Evolutionary conservation across 1,140 invertebrate species (phyloP).

Genomic region (Heterodera schachtii): DNA sequence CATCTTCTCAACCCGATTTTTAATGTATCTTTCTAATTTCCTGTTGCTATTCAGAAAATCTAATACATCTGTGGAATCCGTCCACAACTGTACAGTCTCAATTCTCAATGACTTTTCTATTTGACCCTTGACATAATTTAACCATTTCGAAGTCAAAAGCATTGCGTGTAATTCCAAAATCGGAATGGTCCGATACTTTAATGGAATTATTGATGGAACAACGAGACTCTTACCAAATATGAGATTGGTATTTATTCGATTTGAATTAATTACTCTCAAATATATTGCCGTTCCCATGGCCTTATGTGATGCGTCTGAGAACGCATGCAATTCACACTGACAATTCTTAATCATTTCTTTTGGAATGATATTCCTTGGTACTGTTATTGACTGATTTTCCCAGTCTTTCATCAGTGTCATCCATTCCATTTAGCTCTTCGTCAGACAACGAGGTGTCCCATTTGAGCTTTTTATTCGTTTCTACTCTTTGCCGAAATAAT

Average conservation of each 20-base stretch:
- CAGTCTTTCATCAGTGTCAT: neutral
- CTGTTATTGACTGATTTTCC: neutral
- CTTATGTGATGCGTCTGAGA: neutral
- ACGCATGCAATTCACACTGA: neutral
- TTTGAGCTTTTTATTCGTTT: neutral
- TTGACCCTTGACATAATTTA: neutral
- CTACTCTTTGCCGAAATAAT: neutral
- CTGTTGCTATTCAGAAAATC: neutral
- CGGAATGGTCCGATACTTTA: neutral
- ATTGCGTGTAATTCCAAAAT: constrained; percentile 1
- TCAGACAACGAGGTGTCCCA: neutral
- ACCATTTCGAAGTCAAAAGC: neutral
- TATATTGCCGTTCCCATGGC: constrained; percentile 2
- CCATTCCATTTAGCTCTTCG: neutral
- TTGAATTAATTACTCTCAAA: neutral
- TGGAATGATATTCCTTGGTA: neutral
- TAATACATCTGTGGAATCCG: neutral
- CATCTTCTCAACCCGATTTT: neutral
- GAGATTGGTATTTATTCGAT: neutral
- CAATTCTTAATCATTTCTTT: too few species aligned
- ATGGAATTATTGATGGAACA: neutral
- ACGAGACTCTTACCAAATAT: constrained; percentile 11
- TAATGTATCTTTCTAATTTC: neutral
- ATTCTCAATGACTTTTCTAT: neutral
- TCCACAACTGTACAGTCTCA: constrained; percentile 1